A percentile compares a stretch with the other conserved stretches of the same genome.
Conservation (phyloP, 2,888 invertebrate genomes). For the Cantharis rustica region DNA sequence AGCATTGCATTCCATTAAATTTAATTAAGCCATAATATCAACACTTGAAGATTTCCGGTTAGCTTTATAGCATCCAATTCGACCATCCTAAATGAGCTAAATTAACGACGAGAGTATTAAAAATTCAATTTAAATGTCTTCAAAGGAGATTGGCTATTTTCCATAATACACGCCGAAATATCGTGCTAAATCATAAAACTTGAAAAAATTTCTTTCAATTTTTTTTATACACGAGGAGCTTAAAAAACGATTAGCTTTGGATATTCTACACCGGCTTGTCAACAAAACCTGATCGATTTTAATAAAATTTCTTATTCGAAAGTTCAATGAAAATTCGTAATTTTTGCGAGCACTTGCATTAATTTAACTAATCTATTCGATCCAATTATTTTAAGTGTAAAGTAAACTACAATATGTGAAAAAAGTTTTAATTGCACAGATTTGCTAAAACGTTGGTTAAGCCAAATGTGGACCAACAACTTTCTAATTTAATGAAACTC, state of each 20-base stretch:
- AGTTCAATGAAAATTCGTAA: not conserved
- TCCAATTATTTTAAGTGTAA: not conserved
- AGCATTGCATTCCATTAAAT: not conserved
- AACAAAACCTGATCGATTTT: not conserved
- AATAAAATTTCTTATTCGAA: not conserved
- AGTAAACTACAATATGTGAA: not conserved
- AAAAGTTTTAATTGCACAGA: not conserved
- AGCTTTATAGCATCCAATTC: not conserved
- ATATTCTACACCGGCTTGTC: not conserved
- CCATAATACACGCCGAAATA: not conserved
- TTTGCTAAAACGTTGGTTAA: not conserved
- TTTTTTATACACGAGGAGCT: not conserved
- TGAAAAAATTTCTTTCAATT: not conserved
- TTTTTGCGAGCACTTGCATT: not conserved
- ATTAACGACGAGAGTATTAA: not conserved
- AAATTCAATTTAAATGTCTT: not conserved
- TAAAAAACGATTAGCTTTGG: not conserved
- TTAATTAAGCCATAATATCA: not conserved
- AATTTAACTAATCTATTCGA: not conserved
- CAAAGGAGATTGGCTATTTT: not conserved
- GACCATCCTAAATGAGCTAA: not conserved
- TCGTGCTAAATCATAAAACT: not conserved
- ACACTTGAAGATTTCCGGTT: not conserved
- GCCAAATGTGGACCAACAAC: not conserved
- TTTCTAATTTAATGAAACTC: slow-evolving; percentile 22